Percentiles rank a stretch among this genome's conserved stretches.
These are phyloP conservation scores for Lasaia peninsularis DNA, from an alignment of 1,140 invertebrate species.

Conservation along the genomic window DNA sequence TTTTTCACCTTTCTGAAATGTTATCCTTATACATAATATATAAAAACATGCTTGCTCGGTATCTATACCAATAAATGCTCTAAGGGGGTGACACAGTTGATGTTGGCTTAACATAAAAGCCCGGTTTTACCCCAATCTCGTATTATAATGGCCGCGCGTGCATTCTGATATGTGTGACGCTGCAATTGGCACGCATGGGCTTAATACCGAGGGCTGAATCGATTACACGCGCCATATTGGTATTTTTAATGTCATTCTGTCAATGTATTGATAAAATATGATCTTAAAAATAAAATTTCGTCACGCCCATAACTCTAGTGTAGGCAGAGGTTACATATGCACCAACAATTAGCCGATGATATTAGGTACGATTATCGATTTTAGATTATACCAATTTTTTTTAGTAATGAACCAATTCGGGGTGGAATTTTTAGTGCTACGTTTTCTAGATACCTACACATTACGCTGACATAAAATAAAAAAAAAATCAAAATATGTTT, in stretches of 20 bases:
- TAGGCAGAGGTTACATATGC: too few relatives aligned
- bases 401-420: too few relatives aligned
- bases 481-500: too few relatives aligned
- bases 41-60: not conserved
- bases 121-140: conserved; percentile 15
- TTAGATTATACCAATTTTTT: too few relatives aligned
- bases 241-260: not conserved
- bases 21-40: too few relatives aligned
- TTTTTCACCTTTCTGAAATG: too few relatives aligned
- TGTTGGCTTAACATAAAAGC: conserved; percentile 8
- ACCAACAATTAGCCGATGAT: too few relatives aligned
- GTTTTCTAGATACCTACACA: too few relatives aligned
- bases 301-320: not conserved
- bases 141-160: conserved; percentile 13
- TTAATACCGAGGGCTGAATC: conserved; percentile 30
- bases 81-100: not conserved
- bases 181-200: conserved; percentile 35
- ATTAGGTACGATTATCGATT: too few relatives aligned
- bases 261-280: conserved; percentile 3
- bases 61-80: not conserved
- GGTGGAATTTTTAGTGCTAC: too few relatives aligned
- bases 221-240: conserved; percentile 39
- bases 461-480: too few relatives aligned
- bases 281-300: not conserved
- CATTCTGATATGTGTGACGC: conserved; percentile 32